Base-by-base conservation (phyloP, 2,113 vertebrate species). In the Megalops atlanticus region DNA sequence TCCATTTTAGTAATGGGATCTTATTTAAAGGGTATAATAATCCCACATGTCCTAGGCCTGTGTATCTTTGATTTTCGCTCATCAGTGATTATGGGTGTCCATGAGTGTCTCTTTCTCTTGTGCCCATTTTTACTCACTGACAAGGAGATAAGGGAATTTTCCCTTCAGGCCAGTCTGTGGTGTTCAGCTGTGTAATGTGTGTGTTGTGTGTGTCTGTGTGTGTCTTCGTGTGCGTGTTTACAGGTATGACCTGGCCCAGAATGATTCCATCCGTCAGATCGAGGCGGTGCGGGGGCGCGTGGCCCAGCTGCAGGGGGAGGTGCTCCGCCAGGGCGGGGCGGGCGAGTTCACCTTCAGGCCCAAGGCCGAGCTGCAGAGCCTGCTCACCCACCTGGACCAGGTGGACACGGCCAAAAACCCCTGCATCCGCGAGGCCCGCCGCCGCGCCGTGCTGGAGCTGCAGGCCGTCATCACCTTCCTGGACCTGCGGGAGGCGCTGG, bases 341-440 rank as follows among this genome's bases (percentile, higher is more conserved):
- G 92, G 94, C 0, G 96, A 99, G 21, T 83, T 96, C 40, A 92
- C 93, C 86, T 92, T 96, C 91, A 90, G 94, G 81, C 94, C 94
- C 84, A 97, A 97, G 82, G 92, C 95, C 0, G 97, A 99, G 83
- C 85, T 99, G 83, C 98, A 99, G 90, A 92, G 94, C 75, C 91
- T 99, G 43, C 96, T 98, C 4, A 94, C 94, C 0, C 93, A 91
- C 74, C 91, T 99, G 84, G 98, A 99, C 85, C 94, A 97, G 87
- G 96, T 99, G 80, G 96, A 96, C 84, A 93, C 94, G 0, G 97
- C 94, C 49, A 96, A 93, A 78, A 99, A 99, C 90, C 97, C 98
- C 14, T 99, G 97, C 85, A 99, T 99, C 90, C 92, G 98, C 41
- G 97, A 99, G 89, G 98, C 97, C 3, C 93, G 98, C 12, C 95